These are phyloP conservation scores for Callocephalon fimbriatum DNA, from an alignment of 2,113 vertebrate genomes.

Conservation along the genomic window DNA sequence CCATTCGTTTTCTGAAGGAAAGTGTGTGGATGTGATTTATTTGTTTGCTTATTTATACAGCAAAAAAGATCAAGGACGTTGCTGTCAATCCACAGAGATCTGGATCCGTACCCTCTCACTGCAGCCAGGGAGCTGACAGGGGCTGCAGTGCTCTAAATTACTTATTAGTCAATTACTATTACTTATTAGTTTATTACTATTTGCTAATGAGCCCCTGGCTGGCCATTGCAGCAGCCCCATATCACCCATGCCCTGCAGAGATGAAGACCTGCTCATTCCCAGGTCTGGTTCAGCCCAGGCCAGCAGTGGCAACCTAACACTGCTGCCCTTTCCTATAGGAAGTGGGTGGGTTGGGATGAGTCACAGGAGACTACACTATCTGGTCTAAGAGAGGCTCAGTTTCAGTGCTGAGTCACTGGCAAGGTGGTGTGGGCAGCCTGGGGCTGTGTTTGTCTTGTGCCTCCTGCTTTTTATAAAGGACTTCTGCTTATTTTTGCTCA, in stretches of 20 bases:
- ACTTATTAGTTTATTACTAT: background rate
- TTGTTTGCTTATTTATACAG: conserved; percentile 1
- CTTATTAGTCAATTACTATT: background rate
- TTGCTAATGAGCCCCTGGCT: background rate
- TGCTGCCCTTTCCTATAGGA: background rate
- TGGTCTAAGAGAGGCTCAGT: background rate
- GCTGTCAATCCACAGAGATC: background rate
- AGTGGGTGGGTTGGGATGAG: background rate
- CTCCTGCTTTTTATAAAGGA: background rate
- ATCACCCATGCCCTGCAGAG: background rate
- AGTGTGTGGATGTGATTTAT: background rate
- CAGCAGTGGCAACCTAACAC: background rate
- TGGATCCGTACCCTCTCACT: background rate
- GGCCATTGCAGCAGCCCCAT: background rate
- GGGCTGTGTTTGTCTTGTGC: background rate
- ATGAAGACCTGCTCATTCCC: rapidly evolving
- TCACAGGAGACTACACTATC: background rate
- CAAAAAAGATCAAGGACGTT: background rate
- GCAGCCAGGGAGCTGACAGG: background rate
- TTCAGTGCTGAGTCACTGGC: conserved; percentile 38
- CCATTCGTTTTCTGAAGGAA: background rate
- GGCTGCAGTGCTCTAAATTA: background rate
- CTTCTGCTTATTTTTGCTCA: background rate
- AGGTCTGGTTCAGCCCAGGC: background rate
- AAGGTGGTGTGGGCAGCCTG: background rate